Conservation (phyloP, 2,797 vertebrate species). For the Melanogrammus aeglefinus region DNA sequence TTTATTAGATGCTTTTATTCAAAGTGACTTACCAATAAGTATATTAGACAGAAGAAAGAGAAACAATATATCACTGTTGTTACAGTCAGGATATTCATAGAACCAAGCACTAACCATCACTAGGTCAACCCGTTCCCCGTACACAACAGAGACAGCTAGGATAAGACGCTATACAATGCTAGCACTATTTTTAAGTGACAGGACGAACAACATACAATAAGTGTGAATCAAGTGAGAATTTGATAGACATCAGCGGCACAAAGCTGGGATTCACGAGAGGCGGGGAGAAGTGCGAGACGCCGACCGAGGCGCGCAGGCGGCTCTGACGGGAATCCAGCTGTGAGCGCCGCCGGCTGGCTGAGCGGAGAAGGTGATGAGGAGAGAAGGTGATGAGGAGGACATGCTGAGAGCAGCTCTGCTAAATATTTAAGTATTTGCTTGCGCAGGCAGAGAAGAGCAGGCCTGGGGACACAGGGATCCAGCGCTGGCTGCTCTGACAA, state of each 20-base stretch:
- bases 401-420: constrained; percentile 49
- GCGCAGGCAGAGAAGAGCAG: constrained; percentile 9
- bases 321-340: constrained; percentile 16
- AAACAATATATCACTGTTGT: too few relatives aligned
- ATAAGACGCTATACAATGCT: too few relatives aligned
- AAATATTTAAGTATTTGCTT: constrained; percentile 67
- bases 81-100: too few relatives aligned
- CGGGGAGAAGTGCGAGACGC: background rate
- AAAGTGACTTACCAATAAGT: too few relatives aligned
- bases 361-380: constrained; percentile 19
- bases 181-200: too few relatives aligned
- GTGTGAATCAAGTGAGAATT: background rate
- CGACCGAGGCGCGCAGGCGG: constrained; percentile 29
- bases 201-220: too few relatives aligned
- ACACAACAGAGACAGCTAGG: too few relatives aligned
- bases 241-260: background rate
- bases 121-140: too few relatives aligned
- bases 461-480: background rate
- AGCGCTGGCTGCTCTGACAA: background rate
- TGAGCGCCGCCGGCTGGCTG: constrained; percentile 24
- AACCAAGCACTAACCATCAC: too few relatives aligned
- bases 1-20: too few relatives aligned
- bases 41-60: too few relatives aligned
- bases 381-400: constrained; percentile 25
- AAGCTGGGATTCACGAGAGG: background rate